Percentiles rank a stretch among this genome's conserved stretches.
Evolutionary conservation across 2,797 vertebrate species (phyloP).

Genomic region (Microchirus variegatus): DNA sequence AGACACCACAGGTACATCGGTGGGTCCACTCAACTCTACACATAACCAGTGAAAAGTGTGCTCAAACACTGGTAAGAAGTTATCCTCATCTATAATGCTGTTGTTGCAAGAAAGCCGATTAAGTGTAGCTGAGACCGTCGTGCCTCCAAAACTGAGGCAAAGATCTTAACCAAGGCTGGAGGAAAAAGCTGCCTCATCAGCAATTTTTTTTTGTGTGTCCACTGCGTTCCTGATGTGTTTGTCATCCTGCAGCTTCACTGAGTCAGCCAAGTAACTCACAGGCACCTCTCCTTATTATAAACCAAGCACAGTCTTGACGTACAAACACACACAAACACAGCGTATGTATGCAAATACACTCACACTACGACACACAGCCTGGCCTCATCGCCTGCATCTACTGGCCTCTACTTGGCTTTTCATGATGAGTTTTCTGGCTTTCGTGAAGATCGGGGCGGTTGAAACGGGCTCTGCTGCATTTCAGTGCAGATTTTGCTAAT

Average conservation of each 20-base stretch:
- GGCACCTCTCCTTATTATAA: constrained; percentile 27
- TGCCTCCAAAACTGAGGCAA: constrained; percentile 39
- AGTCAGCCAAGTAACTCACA: constrained; percentile 33
- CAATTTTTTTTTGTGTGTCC: constrained; percentile 29
- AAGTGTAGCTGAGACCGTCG: constrained; percentile 37
- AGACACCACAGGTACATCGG: constrained; percentile 39
- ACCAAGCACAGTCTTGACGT: constrained; percentile 13
- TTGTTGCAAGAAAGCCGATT: constrained; percentile 50
- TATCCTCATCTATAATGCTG: constrained; percentile 27
- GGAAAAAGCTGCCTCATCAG: constrained; percentile 54
- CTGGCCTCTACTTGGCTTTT: constrained; percentile 39
- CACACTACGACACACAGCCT: constrained; percentile 23
- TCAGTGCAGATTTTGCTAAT: constrained; percentile 40
- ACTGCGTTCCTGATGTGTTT: constrained; percentile 36
- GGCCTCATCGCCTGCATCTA: constrained; percentile 23
- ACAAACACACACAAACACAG: constrained; percentile 6
- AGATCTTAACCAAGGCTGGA: constrained; percentile 43
- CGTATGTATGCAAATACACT: constrained; percentile 37
- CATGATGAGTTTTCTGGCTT: constrained; percentile 28
- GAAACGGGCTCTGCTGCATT: constrained; percentile 24
- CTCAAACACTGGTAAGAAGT: constrained; percentile 28
- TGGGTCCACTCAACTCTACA: constrained; percentile 4
- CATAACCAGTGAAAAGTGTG: constrained; percentile 2
- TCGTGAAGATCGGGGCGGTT: constrained; percentile 14
- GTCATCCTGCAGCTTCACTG: constrained; percentile 46